phyloP scores from a whole-genome alignment of 2,888 invertebrate genomes.

The Calliphora vomitoria region DNA sequence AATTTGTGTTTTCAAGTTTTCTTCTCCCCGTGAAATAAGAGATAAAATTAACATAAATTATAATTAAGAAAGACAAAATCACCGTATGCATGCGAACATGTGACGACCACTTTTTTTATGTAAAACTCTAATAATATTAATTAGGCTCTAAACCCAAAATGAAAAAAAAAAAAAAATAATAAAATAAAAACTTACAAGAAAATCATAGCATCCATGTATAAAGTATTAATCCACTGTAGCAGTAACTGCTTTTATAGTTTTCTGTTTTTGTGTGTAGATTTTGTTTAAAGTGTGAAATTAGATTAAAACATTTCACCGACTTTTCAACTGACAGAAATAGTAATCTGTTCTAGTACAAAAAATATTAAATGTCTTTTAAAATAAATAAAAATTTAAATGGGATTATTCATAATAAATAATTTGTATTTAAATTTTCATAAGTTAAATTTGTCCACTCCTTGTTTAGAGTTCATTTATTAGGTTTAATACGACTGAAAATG shows the following conservation, averaged over 20 bases:
- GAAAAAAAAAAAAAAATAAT: too few relatives aligned
- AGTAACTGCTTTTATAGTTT: neutral
- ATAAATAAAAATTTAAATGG: too few relatives aligned
- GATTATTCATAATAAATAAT: too few relatives aligned
- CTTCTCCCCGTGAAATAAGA: conserved; percentile 40
- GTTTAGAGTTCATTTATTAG: too few relatives aligned
- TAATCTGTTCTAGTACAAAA: too few relatives aligned
- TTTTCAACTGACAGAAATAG: neutral
- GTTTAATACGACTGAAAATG: too few relatives aligned
- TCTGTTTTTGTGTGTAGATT: neutral
- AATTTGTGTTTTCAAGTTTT: conserved; percentile 26
- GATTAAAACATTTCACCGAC: conserved; percentile 10
- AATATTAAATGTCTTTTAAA: too few relatives aligned
- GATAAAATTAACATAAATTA: conserved; percentile 69
- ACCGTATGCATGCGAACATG: neutral
- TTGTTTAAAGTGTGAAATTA: conserved; percentile 12
- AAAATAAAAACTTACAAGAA: neutral
- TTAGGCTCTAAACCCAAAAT: conserved; percentile 12
- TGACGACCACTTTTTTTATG: neutral
- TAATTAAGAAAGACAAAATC: conserved; percentile 62
- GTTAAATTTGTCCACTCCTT: too few relatives aligned
- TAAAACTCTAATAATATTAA: conserved; percentile 36
- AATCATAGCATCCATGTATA: neutral
- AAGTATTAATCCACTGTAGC: neutral
- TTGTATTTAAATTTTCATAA: too few relatives aligned